Conservation (phyloP, 2,888 invertebrate species). For the Lordiphosa fenestrarum region DNA sequence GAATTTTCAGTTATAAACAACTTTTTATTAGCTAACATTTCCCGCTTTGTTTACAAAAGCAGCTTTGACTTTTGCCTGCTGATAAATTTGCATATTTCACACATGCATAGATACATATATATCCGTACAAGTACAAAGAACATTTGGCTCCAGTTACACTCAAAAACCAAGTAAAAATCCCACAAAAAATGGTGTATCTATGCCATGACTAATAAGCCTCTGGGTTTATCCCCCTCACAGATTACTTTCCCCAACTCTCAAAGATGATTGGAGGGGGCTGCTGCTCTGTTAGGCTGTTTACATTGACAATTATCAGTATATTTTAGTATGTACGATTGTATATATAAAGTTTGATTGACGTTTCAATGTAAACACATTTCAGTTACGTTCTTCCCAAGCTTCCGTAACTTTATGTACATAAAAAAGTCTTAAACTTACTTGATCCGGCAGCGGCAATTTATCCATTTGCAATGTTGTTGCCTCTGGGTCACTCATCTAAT, state of each 20-base stretch:
- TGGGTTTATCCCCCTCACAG: constrained; percentile 35
- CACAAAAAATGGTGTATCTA: constrained; percentile 13
- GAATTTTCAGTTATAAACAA: constrained; percentile 12
- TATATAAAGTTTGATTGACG: constrained; percentile 14
- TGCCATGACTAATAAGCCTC: constrained; percentile 46
- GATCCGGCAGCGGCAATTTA: constrained; percentile 24
- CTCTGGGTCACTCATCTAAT: constrained; percentile 44
- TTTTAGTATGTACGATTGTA: constrained; percentile 10
- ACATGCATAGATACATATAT: constrained; percentile 4
- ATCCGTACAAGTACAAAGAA: neutral
- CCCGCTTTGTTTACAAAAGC: constrained; percentile 17
- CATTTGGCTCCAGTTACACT: constrained; percentile 3
- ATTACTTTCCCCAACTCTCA: constrained; percentile 29
- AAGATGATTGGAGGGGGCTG: too few species aligned
- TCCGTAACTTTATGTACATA: neutral
- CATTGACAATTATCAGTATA: constrained; percentile 40
- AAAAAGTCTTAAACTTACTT: constrained; percentile 39
- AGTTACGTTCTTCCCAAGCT: constrained; percentile 1
- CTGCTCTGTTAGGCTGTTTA: constrained; percentile 17
- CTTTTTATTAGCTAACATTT: neutral
- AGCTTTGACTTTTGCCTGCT: constrained; percentile 23
- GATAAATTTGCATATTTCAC: constrained; percentile 23
- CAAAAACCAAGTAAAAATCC: constrained; percentile 7
- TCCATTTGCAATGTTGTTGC: constrained; percentile 57
- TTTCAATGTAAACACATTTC: constrained; percentile 18